Evolutionary conservation across 2,888 invertebrate genomes (phyloP).

Genomic region (Melieria crassipennis): DNA sequence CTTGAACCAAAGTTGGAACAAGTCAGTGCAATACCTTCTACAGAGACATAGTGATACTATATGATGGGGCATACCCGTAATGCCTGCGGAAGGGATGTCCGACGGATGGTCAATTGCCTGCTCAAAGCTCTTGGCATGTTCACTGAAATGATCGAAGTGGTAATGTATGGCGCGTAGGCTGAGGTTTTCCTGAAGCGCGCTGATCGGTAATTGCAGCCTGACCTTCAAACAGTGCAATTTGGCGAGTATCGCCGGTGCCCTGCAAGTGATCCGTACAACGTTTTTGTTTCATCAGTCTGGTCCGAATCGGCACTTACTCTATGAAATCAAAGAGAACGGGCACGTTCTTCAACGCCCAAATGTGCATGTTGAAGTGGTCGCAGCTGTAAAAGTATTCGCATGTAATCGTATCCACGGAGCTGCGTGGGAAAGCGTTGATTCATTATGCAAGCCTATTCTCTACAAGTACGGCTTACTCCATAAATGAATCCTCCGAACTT

Average conservation of each 20-base stretch:
- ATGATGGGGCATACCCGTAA: slow-evolving; percentile 32
- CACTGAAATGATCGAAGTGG: slow-evolving; percentile 54
- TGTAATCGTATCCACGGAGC: slow-evolving; percentile 46
- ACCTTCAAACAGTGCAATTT: slow-evolving; percentile 41
- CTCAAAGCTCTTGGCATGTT: slow-evolving; percentile 49
- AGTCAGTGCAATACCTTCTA: too few species aligned
- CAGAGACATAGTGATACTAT: background rate
- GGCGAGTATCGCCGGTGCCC: slow-evolving; percentile 48
- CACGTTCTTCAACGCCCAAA: slow-evolving; percentile 58
- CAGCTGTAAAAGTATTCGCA: slow-evolving; percentile 49
- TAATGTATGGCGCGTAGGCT: slow-evolving; percentile 54
- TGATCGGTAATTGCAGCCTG: slow-evolving; percentile 50
- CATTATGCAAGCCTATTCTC: background rate
- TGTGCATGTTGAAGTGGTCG: slow-evolving; percentile 51
- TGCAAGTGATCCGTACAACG: slow-evolving; percentile 29
- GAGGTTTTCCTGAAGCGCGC: slow-evolving; percentile 52
- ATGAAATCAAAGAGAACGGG: slow-evolving; percentile 49
- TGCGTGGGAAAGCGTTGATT: slow-evolving; percentile 29
- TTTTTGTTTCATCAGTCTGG: background rate
- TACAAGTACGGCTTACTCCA: slow-evolving; percentile 52
- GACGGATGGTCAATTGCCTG: slow-evolving; percentile 25
- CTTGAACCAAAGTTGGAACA: slow-evolving; percentile 24
- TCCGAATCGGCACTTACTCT: slow-evolving; percentile 6
- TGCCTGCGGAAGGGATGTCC: slow-evolving; percentile 43
- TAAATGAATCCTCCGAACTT: slow-evolving; percentile 51